phyloP scores from a whole-genome alignment of 2,797 vertebrate genomes.

The Microchirus variegatus region DNA sequence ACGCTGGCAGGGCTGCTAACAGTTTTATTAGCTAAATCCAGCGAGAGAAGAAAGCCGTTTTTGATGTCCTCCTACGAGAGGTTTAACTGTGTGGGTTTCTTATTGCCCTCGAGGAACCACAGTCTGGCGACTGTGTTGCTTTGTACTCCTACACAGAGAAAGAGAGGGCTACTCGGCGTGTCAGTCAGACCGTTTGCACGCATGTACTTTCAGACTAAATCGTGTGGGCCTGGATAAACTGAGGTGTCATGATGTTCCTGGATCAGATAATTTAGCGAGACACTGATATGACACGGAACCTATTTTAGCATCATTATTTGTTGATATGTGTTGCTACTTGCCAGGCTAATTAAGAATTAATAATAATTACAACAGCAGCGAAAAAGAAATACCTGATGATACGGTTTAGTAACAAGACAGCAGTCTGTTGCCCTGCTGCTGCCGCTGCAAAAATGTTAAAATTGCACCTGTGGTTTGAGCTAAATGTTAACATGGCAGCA shows the following conservation, averaged over 20 bases:
- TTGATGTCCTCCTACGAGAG: constrained; percentile 76
- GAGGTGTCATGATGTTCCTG: constrained; percentile 38
- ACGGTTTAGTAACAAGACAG: background rate
- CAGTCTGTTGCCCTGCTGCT: no score
- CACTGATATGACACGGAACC: constrained; percentile 29
- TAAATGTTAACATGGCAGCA: background rate
- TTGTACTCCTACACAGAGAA: constrained; percentile 72
- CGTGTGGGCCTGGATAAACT: constrained; percentile 44
- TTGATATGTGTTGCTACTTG: background rate
- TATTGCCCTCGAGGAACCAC: constrained; percentile 69
- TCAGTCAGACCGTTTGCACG: constrained; percentile 24
- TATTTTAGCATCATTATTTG: background rate
- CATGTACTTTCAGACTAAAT: constrained; percentile 31
- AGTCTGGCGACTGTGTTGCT: constrained; percentile 76
- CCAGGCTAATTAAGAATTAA: background rate
- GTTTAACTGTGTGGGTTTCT: constrained; percentile 71
- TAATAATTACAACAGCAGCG: background rate
- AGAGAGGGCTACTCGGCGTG: constrained; percentile 45
- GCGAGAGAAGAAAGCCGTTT: constrained; percentile 62
- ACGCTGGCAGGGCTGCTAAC: constrained; percentile 57
- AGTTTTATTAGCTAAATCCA: constrained; percentile 70
- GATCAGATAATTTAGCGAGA: constrained; percentile 46
- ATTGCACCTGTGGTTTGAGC: background rate
- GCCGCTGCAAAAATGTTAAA: no score
- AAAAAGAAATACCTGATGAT: background rate